phyloP scores from a whole-genome alignment of 2,888 invertebrate species.

The Coelinius sp. region DNA sequence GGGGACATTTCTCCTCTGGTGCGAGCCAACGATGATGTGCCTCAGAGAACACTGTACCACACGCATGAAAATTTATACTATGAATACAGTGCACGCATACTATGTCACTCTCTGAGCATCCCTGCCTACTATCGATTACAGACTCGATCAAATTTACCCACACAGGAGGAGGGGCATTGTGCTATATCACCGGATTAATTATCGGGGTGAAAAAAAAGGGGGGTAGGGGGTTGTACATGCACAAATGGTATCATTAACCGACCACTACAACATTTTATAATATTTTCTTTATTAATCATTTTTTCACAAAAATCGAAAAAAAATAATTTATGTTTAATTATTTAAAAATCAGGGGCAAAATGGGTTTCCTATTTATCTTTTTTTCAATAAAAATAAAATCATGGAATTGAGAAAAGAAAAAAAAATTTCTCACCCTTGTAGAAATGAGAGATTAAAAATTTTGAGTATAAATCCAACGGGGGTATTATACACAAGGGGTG shows the following conservation, averaged over 20 bases:
- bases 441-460: too few relatives aligned
- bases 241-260: neutral
- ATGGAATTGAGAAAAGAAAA: too few relatives aligned
- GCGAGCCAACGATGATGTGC: neutral
- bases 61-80: neutral
- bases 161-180: slow-evolving; percentile 8
- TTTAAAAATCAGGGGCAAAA: too few relatives aligned
- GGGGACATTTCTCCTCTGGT: slow-evolving; percentile 16
- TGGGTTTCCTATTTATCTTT: too few relatives aligned
- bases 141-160: neutral
- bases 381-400: too few relatives aligned
- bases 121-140: slow-evolving; percentile 11
- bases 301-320: too few relatives aligned
- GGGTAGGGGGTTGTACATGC: neutral
- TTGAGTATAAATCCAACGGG: too few relatives aligned
- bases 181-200: slow-evolving; percentile 1
- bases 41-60: neutral
- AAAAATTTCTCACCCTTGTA: too few relatives aligned
- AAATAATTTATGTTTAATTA: too few relatives aligned
- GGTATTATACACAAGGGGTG: too few relatives aligned
- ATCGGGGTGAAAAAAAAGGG: slow-evolving; percentile 6
- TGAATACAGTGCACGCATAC: slow-evolving; percentile 1
- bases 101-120: neutral
- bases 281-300: neutral
- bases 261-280: neutral